phyloP scores from a whole-genome alignment of 2,888 invertebrate genomes.

The Caenorhabditis becei region DNA sequence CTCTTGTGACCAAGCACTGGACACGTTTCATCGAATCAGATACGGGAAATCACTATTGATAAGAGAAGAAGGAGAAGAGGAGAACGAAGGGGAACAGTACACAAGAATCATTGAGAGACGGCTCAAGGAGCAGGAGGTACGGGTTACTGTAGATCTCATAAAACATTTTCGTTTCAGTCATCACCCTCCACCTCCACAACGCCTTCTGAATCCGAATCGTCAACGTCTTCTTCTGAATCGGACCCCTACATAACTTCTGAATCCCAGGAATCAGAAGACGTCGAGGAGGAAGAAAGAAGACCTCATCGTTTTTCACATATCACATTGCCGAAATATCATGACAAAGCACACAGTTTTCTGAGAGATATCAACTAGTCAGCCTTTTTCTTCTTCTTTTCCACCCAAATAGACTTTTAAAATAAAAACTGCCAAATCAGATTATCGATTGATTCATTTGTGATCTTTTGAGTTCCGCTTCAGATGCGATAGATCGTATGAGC shows the following conservation, averaged over 20 bases:
- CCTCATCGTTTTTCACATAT: conserved; percentile 41
- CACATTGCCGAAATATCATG: conserved; percentile 60
- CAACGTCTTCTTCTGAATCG: background rate
- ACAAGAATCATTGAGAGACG: conserved; percentile 49
- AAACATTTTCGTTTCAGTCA: conserved; percentile 11
- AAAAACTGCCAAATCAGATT: background rate
- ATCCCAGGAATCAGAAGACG: conserved; percentile 11
- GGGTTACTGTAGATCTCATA: too few relatives aligned
- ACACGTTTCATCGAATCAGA: conserved; percentile 64
- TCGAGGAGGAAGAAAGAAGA: background rate
- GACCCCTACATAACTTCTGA: background rate
- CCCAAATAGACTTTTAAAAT: too few relatives aligned
- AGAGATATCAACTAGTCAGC: conserved; percentile 59
- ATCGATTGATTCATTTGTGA: background rate
- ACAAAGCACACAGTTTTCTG: conserved; percentile 56
- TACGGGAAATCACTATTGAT: conserved; percentile 63
- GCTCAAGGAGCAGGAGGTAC: conserved; percentile 30
- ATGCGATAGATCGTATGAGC: too few relatives aligned
- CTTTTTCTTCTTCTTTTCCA: background rate
- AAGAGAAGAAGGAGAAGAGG: conserved; percentile 16
- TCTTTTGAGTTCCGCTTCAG: too few relatives aligned
- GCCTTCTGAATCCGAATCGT: background rate
- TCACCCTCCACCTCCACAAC: conserved; percentile 5
- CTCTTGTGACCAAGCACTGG: conserved; percentile 66
- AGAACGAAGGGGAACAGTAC: conserved; percentile 26